Evolutionary conservation across 2,797 vertebrate genomes (phyloP).

Genomic region (Podarcis siculus): DNA sequence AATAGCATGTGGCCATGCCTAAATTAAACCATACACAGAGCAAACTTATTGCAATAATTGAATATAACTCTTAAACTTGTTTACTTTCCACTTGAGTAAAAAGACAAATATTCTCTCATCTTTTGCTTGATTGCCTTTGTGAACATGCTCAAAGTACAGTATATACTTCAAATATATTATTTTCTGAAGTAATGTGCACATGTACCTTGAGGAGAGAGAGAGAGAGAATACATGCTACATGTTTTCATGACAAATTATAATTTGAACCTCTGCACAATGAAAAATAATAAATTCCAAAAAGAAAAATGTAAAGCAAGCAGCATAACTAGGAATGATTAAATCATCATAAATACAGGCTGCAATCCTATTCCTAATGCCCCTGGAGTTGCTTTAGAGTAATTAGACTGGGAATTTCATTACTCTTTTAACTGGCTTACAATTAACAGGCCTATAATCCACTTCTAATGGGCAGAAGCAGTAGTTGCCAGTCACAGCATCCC

Average conservation of each 20-base stretch:
- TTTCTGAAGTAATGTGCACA: not conserved
- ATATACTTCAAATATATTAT: not conserved
- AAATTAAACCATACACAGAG: not conserved
- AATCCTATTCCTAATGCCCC: not conserved
- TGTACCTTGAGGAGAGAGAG: not conserved
- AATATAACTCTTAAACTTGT: not conserved
- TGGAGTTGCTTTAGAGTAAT: not conserved
- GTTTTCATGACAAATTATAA: not conserved
- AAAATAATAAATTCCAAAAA: not conserved
- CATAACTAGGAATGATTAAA: not conserved
- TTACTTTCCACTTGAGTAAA: not conserved
- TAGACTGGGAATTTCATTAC: not conserved
- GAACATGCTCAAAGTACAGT: not conserved
- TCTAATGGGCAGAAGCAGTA: not conserved
- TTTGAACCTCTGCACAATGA: not conserved
- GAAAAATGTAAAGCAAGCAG: not conserved
- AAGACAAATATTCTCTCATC: not conserved
- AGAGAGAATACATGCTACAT: not conserved
- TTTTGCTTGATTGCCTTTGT: not conserved
- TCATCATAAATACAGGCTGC: not conserved
- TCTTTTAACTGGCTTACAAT: not conserved
- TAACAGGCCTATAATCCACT: not conserved
- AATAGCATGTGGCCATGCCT: not conserved
- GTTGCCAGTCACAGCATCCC: not conserved
- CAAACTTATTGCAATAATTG: too few species aligned